A percentile compares a stretch with the other conserved stretches of the same genome.
These are phyloP conservation scores for Micrastur ruficollis DNA, from an alignment of 2,797 vertebrate genomes.

Conservation along the genomic window DNA sequence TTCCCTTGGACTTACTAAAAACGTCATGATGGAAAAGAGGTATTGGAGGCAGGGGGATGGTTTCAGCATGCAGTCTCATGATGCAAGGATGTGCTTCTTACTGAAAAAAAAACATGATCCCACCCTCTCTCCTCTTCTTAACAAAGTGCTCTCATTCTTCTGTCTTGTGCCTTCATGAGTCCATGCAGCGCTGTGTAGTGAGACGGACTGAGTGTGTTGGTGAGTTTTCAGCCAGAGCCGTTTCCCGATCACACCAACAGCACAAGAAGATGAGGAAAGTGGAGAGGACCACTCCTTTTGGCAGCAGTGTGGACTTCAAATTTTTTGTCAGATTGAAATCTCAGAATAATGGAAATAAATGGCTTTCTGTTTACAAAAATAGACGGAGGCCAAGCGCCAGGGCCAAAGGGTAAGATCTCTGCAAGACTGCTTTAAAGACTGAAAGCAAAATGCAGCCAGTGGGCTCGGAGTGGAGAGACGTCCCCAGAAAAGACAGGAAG, in stretches of 20 bases:
- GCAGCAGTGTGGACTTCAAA: not conserved
- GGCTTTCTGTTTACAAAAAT: not conserved
- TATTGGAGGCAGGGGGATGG: not conserved
- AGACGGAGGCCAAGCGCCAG: not conserved
- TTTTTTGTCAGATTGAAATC: not conserved
- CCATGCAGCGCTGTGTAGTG: not conserved
- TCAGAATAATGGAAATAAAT: not conserved
- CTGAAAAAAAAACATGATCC: not conserved
- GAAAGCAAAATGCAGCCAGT: not conserved
- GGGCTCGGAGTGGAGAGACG: not conserved
- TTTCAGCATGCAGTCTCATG: not conserved
- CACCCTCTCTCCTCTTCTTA: not conserved
- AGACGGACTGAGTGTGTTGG: rapidly evolving
- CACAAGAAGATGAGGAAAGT: not conserved
- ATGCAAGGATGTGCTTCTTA: not conserved
- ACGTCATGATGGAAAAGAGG: not conserved
- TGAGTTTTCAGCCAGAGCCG: not conserved
- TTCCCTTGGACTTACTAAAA: not conserved
- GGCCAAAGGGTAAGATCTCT: not conserved
- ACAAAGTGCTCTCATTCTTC: not conserved
- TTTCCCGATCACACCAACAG: not conserved
- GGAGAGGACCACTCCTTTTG: not conserved
- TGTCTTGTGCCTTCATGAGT: not conserved
- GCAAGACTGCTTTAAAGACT: not conserved
- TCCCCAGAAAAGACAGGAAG: not conserved